A percentile compares a stretch with the other conserved stretches of the same genome.
phyloP scores from a whole-genome alignment of 2,888 invertebrate genomes.

The Acronicta aceris region DNA sequence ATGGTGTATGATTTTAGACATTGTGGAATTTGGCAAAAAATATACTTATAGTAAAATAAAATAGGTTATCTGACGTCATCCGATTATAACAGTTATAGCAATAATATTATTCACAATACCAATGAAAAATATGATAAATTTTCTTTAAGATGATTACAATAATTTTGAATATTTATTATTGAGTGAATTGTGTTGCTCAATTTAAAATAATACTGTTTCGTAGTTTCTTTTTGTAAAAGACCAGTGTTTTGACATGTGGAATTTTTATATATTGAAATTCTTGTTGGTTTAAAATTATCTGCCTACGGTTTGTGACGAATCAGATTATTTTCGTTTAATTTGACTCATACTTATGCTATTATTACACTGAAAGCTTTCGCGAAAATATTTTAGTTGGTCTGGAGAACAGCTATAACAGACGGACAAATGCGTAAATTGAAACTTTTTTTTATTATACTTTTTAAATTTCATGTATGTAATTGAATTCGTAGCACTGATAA shows the following conservation, averaged over 20 bases:
- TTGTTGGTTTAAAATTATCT: slow-evolving; percentile 26
- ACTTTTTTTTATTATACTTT: no score
- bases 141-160: slow-evolving; percentile 19
- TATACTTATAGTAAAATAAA: background rate
- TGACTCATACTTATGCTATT: slow-evolving; percentile 35
- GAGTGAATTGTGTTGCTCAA: slow-evolving; percentile 13
- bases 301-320: slow-evolving; percentile 36
- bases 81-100: background rate
- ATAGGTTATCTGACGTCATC: background rate
- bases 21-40: slow-evolving; percentile 9
- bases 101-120: background rate
- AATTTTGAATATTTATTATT: slow-evolving; percentile 21
- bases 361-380: slow-evolving; percentile 15
- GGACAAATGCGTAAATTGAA: background rate
- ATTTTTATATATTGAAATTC: slow-evolving; percentile 37
- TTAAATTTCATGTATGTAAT: background rate
- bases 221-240: slow-evolving; percentile 15
- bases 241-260: slow-evolving; percentile 45
- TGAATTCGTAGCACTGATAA: slow-evolving; percentile 28
- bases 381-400: slow-evolving; percentile 24
- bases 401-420: slow-evolving; percentile 9
- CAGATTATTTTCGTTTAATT: slow-evolving; percentile 19
- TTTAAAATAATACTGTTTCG: slow-evolving; percentile 20
- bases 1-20: slow-evolving; percentile 18
- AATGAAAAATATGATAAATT: slow-evolving; percentile 6